Evolutionary conservation across 2,888 invertebrate species (phyloP).

Genomic region (Beris chalybata): DNA sequence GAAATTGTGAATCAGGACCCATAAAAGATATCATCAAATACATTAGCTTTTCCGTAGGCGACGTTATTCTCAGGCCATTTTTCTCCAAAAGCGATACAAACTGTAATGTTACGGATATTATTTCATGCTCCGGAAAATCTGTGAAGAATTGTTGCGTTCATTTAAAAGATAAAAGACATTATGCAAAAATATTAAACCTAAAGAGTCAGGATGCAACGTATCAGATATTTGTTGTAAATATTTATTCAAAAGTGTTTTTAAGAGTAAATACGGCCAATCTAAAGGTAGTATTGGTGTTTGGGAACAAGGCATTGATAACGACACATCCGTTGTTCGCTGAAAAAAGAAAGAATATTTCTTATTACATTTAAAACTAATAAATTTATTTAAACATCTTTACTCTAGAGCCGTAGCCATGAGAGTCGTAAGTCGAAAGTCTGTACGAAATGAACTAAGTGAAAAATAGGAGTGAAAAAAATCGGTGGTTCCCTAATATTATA

Average conservation of each 20-base stretch:
- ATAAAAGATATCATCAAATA: conserved; percentile 56
- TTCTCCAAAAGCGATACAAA: conserved; percentile 51
- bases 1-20: conserved; percentile 53
- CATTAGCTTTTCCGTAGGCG: conserved; percentile 54
- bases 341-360: neutral
- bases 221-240: conserved; percentile 61
- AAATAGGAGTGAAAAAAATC: too few relatives aligned
- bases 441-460: too few relatives aligned
- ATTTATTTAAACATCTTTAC: too few relatives aligned
- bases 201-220: conserved; percentile 43
- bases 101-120: conserved; percentile 50
- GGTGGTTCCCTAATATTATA: too few relatives aligned
- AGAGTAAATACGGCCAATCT: conserved; percentile 79
- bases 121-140: conserved; percentile 47
- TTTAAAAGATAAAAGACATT: neutral
- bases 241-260: conserved; percentile 57
- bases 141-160: neutral
- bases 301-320: conserved; percentile 59
- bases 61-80: conserved; percentile 48
- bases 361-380: conserved; percentile 11
- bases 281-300: conserved; percentile 69
- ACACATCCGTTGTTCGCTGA: conserved; percentile 53
- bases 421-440: too few relatives aligned
- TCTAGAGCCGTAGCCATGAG: too few relatives aligned
- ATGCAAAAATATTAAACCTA: neutral